Base-by-base conservation (phyloP, 2,797 vertebrate species). In the Pipistrellus nathusii region DNA sequence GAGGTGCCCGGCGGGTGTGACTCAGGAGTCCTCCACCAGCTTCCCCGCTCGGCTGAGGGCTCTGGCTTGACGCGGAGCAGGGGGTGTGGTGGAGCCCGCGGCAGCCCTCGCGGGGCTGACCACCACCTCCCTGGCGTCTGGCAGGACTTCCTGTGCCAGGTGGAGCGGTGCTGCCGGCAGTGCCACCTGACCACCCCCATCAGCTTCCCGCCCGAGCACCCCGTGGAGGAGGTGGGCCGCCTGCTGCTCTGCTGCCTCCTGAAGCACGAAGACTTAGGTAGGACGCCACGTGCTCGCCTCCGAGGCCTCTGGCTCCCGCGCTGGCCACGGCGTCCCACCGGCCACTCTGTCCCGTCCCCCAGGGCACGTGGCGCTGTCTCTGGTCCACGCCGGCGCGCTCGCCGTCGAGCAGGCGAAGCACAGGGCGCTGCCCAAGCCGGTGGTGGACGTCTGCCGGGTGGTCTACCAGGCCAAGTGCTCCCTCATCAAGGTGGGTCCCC, bases 391-490 rank as follows among this genome's bases (percentile, higher is more conserved):
- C 93, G 99, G 98, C 98, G 98, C 99, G 84, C 99, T 99, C 97
- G 99, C 98, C 94, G 98, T 99, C 97, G 99, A 99, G 97, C 99
- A 99, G 96, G 99, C 98, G 53, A 99, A 99, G 97, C 99, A 99
- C 96, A 98, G 99, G 98, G 98, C 99, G 15, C 98, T 99, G 96
- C 99, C 99, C 53, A 99, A 99, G 98, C 99, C 99, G 94, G 99
- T 99, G 95, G 99, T 99, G 93, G 99, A 99, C 76, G 99, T 99
- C 92, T 99, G 99, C 96, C 99, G 99, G 93, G 99, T 99, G 98
- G 99, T 99, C 96, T 99, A 99, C 96, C 99, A 99, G 97, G 99
- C 99, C 91, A 99, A 99, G 96, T 99, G 99, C 96, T 99, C 99
- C 14, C 98, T 99, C 96, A 99, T 99, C 94, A 99, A 99, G 98